These are phyloP conservation scores for Acanthopagrus latus DNA, from an alignment of 2,797 vertebrate species.

Conservation along the genomic window DNA sequence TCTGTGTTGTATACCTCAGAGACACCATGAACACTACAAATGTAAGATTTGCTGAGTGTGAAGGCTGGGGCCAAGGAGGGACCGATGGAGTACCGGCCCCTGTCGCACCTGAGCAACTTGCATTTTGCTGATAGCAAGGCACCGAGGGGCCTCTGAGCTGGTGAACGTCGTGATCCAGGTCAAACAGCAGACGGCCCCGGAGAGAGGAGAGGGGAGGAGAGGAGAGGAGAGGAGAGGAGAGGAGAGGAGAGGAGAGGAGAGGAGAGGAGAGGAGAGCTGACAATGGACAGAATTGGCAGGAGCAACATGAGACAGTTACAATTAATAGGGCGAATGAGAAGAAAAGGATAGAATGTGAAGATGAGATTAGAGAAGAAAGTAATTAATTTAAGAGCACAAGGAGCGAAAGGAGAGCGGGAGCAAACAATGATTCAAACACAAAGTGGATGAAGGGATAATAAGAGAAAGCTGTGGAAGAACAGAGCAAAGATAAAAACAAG, in stretches of 20 bases:
- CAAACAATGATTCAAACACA: neutral
- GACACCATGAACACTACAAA: conserved; percentile 51
- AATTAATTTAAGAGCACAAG: neutral
- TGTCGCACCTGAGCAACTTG: conserved; percentile 34
- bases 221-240: neutral
- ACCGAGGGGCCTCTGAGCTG: conserved; percentile 5
- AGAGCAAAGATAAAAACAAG: neutral
- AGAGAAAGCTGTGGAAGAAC: neutral
- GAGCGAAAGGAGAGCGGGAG: neutral
- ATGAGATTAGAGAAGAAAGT: neutral
- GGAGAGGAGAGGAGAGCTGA: no score
- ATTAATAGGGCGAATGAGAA: neutral
- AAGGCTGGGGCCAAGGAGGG: conserved; percentile 34
- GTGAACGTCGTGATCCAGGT: conserved; percentile 17
- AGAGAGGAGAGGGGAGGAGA: neutral
- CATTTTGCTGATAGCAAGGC: neutral
- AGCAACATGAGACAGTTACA: neutral
- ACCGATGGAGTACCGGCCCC: conserved; percentile 31
- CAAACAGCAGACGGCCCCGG: conserved; percentile 5
- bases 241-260: no score
- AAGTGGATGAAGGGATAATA: neutral
- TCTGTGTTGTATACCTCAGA: conserved; percentile 24
- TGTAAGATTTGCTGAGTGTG: conserved; percentile 52
- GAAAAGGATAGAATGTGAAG: neutral
- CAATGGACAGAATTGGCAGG: neutral